Conservation (phyloP, 2,113 vertebrate genomes). For the Verasper variegatus region DNA sequence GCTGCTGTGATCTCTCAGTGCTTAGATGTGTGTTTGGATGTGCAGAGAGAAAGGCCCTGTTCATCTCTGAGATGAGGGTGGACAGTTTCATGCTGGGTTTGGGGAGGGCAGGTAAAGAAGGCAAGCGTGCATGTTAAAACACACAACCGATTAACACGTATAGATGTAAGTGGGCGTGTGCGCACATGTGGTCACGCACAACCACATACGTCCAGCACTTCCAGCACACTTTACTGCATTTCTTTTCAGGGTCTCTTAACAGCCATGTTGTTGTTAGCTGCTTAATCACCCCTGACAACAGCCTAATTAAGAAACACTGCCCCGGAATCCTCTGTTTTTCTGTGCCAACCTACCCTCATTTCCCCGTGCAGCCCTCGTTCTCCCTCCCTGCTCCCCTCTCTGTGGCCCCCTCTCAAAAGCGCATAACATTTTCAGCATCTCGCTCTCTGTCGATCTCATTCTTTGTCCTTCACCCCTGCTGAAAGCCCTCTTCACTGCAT, state of each 20-base stretch:
- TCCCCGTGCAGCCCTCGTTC: neutral
- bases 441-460: neutral
- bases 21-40: neutral
- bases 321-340: constrained; percentile 61
- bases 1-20: no score
- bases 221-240: constrained; percentile 29
- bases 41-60: no score
- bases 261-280: constrained; percentile 51
- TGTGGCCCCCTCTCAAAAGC: constrained; percentile 25
- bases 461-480: constrained; percentile 18
- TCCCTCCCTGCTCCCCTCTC: constrained; percentile 16
- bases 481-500: constrained; percentile 2
- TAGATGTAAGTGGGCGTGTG: neutral
- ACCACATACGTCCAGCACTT: neutral
- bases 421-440: constrained; percentile 20
- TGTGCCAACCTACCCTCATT: constrained; percentile 56
- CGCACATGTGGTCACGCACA: neutral
- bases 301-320: constrained; percentile 71
- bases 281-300: constrained; percentile 75
- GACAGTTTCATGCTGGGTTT: constrained; percentile 30
- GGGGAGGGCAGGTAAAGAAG: constrained; percentile 13
- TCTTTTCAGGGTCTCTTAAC: constrained; percentile 30
- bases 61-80: neutral
- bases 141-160: neutral
- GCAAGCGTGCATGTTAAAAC: constrained; percentile 12